Evolutionary conservation across 2,888 invertebrate genomes (phyloP), one percentile per base, ranked within the genome.

Genomic region (Archips crataeganus): DNA sequence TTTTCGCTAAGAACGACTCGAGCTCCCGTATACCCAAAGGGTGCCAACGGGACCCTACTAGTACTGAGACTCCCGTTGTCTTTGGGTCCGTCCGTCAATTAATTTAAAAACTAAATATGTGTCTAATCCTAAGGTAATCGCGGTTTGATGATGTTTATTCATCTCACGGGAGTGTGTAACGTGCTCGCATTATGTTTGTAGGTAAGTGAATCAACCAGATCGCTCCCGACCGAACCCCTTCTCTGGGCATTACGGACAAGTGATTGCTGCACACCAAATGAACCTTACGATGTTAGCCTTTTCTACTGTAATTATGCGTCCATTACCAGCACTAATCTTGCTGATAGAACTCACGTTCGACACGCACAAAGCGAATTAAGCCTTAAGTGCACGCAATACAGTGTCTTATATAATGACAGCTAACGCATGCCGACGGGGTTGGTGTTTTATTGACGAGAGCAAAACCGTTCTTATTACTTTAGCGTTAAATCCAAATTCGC

Each of bases 251-350:
- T 86, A 86, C 86, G 83, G 60, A 69, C 69, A 74, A 86, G 88
- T 90, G 90, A 91, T 89, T 90, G 88, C 87, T 86, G 87, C 86
- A 85, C 81, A 80, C 88, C 89, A 92, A 93, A 93, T 91, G 92
- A 94, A 93, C 91, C 90, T 91, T 86, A 90, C 89, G 84, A 89
- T 91, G 93, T 93, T 91, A 90, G 91, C 91, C 93, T 94, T 90
- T 94, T 94, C 92, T 92, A 87, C 90, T 88, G 90, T 92, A 93
- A 94, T 94, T 94, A 93, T 92, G 89, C 86, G 85, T 89, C 87
- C 87, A 92, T 93, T 93, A 93, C 90, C 87, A 85, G 84, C 88
- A 90, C 91, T 92, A 93, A 93, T 93, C 92, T 92, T 82, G 78
- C 78, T 80, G 82, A 81, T 79, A 78, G 78, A 81, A 74, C 75